These are phyloP conservation scores for Cavia aperea DNA, from an alignment of 2,113 vertebrate species.

Conservation along the genomic window DNA sequence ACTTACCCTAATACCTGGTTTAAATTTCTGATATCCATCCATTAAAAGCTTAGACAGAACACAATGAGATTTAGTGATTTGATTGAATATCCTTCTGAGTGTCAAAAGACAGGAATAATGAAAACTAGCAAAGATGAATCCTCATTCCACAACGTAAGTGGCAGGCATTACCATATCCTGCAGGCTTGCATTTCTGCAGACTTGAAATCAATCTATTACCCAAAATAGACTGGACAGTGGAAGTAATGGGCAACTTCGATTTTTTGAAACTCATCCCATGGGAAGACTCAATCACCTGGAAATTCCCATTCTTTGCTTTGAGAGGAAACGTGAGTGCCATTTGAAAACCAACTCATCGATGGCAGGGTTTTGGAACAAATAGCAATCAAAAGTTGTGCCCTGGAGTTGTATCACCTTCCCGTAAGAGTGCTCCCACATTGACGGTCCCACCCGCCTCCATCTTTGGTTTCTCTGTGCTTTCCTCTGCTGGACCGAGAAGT, in stretches of 20 bases:
- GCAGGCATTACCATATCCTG: neutral
- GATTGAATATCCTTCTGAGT: neutral
- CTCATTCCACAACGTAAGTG: neutral
- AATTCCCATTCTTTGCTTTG: neutral
- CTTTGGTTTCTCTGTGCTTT: neutral
- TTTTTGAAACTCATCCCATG: neutral
- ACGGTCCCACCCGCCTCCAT: neutral
- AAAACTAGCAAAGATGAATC: neutral
- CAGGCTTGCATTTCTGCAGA: neutral
- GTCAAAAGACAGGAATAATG: neutral
- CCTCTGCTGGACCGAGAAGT: neutral
- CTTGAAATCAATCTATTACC: neutral
- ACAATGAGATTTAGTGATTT: neutral
- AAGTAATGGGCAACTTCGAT: neutral
- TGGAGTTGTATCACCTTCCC: neutral
- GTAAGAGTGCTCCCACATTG: neutral
- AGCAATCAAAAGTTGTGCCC: neutral
- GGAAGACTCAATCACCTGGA: neutral
- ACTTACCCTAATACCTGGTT: neutral
- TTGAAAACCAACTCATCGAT: neutral
- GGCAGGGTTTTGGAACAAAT: neutral
- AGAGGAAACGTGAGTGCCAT: neutral
- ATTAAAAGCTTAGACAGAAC: neutral
- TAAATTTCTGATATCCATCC: constrained; percentile 1
- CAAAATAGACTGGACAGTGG: neutral